Evolutionary conservation across 1,140 invertebrate genomes (phyloP), one percentile per base, ranked within the genome.

Genomic region (Amphibalanus amphitrite): DNA sequence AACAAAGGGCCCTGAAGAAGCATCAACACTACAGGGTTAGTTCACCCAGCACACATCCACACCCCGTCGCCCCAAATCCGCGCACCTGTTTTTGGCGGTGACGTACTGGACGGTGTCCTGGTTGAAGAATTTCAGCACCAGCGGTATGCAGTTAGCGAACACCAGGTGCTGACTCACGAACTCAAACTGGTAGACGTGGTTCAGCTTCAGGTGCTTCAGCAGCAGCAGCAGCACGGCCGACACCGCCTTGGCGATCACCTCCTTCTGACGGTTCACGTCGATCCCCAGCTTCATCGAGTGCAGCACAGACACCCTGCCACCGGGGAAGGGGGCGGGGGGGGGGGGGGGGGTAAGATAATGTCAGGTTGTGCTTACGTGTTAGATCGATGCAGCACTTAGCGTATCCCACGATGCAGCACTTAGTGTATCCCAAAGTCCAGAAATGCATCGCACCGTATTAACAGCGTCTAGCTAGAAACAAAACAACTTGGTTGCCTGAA

Each of bases 131-230:
- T 99, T 99, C 20, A 99, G 83, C 29, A 99, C 92, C 28, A 99
- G 82, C 10, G 97, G 97, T 79, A 99, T 97, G 79, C 97, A 99
- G 81, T 99, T 99, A 71, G 97, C 96, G 85, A 99, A 98, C 20
- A 99, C 95, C 70, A 99, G 83, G 83, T 99, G 96, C 80, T 99
- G 96, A 3, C 93, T 95, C 87, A 98, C 95, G 79, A 97, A 98
- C 82, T 99, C 97, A 84, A 98, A 99, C 82, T 98, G 93, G 81
- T 98, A 99, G 23, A 98, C 85, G 81, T 99, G 97, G 83, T 98
- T 99, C n/a, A 98, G 83, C 83, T 99, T 98, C 75, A 99, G 95
- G 82, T 98, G 96, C 81, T 99, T 99, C 69, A 99, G 82, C 59
- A 99, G 83, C 15, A 99, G 81, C 69, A 99, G 80, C 67, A 99